phyloP scores from a whole-genome alignment of 2,888 invertebrate genomes.

The Sphaerophoria rueppellii region DNA sequence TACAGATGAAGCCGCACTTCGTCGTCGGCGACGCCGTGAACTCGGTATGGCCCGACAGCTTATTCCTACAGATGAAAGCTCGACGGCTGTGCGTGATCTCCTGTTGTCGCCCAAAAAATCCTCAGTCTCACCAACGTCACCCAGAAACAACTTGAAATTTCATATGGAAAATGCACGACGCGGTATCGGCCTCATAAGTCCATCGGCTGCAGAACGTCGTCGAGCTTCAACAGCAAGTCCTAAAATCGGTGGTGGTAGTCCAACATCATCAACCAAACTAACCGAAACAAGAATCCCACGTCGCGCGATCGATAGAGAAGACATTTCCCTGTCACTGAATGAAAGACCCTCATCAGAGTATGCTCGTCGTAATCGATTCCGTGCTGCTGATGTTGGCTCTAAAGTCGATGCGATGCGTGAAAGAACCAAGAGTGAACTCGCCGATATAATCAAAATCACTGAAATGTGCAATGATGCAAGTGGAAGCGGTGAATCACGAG shows the following conservation, averaged over 20 bases:
- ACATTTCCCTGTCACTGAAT: conserved; percentile 42
- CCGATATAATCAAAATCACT: conserved; percentile 81
- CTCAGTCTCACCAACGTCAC: conserved; percentile 59
- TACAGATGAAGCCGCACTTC: conserved; percentile 81
- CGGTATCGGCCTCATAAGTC: conserved; percentile 75
- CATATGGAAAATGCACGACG: conserved; percentile 78
- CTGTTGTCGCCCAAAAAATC: conserved; percentile 75
- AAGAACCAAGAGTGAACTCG: conserved; percentile 80
- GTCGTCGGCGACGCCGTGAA: conserved; percentile 81
- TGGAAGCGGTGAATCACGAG: conserved; percentile 36
- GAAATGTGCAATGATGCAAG: conserved; percentile 76
- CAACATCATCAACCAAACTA: conserved; percentile 42
- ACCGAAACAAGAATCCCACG: conserved; percentile 65
- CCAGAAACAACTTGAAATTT: conserved; percentile 76
- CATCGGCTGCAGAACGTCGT: conserved; percentile 73
- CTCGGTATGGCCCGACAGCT: conserved; percentile 80
- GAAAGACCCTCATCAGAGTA: conserved; percentile 54
- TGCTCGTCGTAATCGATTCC: conserved; percentile 75
- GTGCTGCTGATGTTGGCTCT: conserved; percentile 77
- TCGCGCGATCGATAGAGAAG: conserved; percentile 47
- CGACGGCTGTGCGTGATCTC: conserved; percentile 78
- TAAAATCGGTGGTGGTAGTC: conserved; percentile 74
- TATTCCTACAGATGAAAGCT: conserved; percentile 78
- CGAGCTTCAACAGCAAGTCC: conserved; percentile 76
- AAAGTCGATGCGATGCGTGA: conserved; percentile 79